Evolutionary conservation across 2,113 vertebrate species (phyloP).

Genomic region (Cichladusa arquata): DNA sequence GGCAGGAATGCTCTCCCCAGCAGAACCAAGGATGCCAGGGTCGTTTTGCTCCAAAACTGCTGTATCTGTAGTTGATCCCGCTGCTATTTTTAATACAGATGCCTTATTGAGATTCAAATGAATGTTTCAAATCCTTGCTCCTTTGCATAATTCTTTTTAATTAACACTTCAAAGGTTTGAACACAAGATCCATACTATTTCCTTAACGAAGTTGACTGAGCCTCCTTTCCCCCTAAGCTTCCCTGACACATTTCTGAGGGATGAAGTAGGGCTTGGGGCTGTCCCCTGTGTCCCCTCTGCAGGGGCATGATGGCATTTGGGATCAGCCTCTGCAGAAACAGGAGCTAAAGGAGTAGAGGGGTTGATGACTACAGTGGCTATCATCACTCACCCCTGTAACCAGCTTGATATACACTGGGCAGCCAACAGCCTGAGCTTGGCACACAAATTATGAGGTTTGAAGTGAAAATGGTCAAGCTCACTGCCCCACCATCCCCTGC

Average conservation of each 20-base stretch:
- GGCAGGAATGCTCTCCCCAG: neutral
- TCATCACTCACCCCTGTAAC: neutral
- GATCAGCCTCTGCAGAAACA: neutral
- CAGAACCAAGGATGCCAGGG: neutral
- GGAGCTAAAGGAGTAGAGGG: neutral
- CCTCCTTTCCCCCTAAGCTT: conserved; percentile 28
- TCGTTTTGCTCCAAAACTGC: neutral
- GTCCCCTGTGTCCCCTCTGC: neutral
- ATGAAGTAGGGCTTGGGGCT: neutral
- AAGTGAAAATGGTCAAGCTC: neutral
- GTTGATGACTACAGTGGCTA: rapidly evolving
- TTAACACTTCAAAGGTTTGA: conserved; percentile 71
- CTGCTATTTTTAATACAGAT: conserved; percentile 69
- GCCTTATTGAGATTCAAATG: conserved; percentile 74
- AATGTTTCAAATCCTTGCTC: conserved; percentile 61
- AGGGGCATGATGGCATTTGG: neutral
- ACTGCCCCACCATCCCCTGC: neutral
- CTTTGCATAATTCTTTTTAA: conserved; percentile 76
- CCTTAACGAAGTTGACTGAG: conserved; percentile 51
- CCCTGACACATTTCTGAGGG: neutral
- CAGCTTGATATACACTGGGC: rapidly evolving
- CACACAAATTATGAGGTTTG: rapidly evolving
- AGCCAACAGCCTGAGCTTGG: neutral
- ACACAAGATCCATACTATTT: conserved; percentile 43
- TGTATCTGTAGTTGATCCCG: conserved; percentile 8